Conservation (phyloP, 1,140 invertebrate species). For the Aradophagus sp. region DNA sequence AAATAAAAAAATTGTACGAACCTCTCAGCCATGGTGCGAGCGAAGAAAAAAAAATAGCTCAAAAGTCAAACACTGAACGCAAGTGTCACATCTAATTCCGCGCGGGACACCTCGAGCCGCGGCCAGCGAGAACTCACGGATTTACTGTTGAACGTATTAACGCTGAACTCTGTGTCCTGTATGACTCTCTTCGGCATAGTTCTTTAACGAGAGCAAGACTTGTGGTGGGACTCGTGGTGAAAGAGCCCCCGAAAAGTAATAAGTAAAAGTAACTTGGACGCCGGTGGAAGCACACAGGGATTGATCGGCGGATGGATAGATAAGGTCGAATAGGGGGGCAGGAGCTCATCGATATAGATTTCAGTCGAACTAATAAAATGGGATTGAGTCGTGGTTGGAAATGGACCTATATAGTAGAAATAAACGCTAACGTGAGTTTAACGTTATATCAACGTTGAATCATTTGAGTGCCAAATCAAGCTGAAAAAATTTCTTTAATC, state of each 20-base stretch:
- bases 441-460: too few species aligned
- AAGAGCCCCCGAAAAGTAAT: constrained; percentile 58
- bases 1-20: constrained; percentile 2
- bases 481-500: too few species aligned
- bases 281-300: constrained; percentile 47
- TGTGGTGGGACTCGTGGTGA: constrained; percentile 55
- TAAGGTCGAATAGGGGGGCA: constrained; percentile 17
- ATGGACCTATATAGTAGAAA: too few species aligned
- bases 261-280: constrained; percentile 55
- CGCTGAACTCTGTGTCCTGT: constrained; percentile 55
- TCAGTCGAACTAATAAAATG: too few species aligned
- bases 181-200: constrained; percentile 54
- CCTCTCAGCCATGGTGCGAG: constrained; percentile 9
- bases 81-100: constrained; percentile 36
- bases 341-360: too few species aligned
- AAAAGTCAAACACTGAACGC: constrained; percentile 8
- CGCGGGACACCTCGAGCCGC: constrained; percentile 15
- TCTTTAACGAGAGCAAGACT: constrained; percentile 57
- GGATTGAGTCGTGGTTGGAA: background rate
- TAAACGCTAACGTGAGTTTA: too few species aligned
- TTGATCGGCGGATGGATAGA: constrained; percentile 49
- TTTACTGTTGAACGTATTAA: constrained; percentile 58
- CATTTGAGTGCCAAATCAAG: too few species aligned
- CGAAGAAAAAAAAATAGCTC: constrained; percentile 11
- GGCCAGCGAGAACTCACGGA: constrained; percentile 33